Evolutionary conservation across 2,113 vertebrate species (phyloP).

Genomic region (Rhinopomastus cyanomelas): DNA sequence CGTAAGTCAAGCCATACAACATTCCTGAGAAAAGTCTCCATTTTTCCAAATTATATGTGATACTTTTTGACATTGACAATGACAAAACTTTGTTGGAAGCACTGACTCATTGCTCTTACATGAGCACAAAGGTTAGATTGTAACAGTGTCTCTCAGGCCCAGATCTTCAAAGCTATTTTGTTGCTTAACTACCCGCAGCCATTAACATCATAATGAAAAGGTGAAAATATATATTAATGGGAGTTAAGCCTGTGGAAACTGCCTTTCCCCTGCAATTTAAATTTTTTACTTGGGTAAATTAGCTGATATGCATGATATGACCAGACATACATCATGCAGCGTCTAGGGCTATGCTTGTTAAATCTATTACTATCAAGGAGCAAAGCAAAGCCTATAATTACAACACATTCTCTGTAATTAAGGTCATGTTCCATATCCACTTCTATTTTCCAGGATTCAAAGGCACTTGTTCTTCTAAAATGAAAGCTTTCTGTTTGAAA

Average conservation of each 20-base stretch:
- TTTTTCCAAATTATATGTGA: conserved; percentile 9
- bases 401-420: background rate
- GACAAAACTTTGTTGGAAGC: background rate
- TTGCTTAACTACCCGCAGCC: background rate
- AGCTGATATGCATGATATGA: background rate
- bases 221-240: background rate
- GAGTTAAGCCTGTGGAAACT: background rate
- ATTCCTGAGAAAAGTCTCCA: background rate
- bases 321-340: background rate
- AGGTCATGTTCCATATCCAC: background rate
- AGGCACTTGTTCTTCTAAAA: background rate
- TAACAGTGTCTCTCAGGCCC: background rate
- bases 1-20: conserved; percentile 11
- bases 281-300: background rate
- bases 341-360: background rate
- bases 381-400: conserved; percentile 16
- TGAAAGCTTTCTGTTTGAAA: background rate
- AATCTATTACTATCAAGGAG: background rate
- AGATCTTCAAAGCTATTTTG: conserved; percentile 21
- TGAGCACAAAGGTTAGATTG: background rate
- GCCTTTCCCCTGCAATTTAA: background rate
- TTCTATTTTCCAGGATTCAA: background rate
- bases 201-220: conserved; percentile 26
- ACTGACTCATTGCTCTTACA: conserved; percentile 12
- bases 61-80: background rate